A percentile compares a stretch with the other conserved stretches of the same genome.
These are phyloP conservation scores for Lipotes vexillifer DNA, from an alignment of 2,113 vertebrate genomes.

Conservation along the genomic window DNA sequence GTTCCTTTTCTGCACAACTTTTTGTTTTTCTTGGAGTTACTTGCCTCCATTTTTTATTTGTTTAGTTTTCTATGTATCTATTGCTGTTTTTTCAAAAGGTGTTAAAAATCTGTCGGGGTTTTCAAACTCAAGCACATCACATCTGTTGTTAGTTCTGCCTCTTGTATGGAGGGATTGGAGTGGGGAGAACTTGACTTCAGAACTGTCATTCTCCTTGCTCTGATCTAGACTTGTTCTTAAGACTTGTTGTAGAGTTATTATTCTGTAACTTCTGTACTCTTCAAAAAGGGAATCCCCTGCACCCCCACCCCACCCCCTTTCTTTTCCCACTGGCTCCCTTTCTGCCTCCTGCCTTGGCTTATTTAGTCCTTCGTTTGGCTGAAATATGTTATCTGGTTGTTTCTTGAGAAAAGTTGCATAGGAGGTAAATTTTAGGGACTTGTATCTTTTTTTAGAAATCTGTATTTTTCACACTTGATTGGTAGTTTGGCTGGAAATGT, in stretches of 20 bases:
- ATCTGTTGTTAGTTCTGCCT: neutral
- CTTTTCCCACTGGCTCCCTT: neutral
- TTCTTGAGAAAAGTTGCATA: constrained; percentile 16
- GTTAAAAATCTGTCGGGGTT: neutral
- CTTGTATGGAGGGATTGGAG: neutral
- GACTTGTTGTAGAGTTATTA: neutral
- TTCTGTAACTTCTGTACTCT: neutral
- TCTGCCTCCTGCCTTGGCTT: neutral
- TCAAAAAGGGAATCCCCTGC: neutral
- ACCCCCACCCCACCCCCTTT: fast-evolving
- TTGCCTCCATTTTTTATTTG: neutral
- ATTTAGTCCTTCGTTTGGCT: neutral
- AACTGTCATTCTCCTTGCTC: neutral
- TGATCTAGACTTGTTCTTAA: neutral
- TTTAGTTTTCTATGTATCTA: neutral
- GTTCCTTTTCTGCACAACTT: neutral
- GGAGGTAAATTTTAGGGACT: neutral
- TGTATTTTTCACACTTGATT: neutral
- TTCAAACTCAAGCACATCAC: neutral
- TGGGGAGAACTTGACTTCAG: neutral
- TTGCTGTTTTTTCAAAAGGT: neutral
- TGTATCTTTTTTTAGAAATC: neutral
- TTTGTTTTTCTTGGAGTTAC: neutral
- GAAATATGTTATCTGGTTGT: neutral
- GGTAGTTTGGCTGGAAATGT: neutral